Evolutionary conservation across 2,113 vertebrate genomes (phyloP).

Genomic region (Ammodytes marinus): DNA sequence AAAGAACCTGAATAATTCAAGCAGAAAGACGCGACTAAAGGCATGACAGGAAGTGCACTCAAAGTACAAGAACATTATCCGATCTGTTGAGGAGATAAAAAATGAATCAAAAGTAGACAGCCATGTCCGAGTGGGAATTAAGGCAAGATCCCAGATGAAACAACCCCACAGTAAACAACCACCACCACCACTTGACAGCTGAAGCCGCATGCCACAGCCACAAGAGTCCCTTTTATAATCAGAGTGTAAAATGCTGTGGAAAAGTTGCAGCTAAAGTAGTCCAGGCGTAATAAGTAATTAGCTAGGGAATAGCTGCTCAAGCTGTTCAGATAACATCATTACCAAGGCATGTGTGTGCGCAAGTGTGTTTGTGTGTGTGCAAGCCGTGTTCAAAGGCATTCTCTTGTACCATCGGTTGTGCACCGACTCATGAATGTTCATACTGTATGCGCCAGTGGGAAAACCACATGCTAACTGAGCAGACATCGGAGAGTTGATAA

Average conservation of each 20-base stretch:
- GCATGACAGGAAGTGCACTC: not conserved
- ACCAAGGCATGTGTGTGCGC: slow-evolving; percentile 19
- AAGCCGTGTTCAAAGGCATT: slow-evolving; percentile 9
- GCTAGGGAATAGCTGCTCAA: slow-evolving; percentile 64
- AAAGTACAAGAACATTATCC: slow-evolving; percentile 24
- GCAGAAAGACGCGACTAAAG: not conserved
- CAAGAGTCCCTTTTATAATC: slow-evolving; percentile 61
- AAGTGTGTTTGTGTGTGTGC: slow-evolving; percentile 18
- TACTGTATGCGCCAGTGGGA: slow-evolving; percentile 32
- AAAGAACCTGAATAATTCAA: not conserved
- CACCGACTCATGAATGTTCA: slow-evolving; percentile 52
- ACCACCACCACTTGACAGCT: slow-evolving; percentile 37
- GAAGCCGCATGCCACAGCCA: slow-evolving; percentile 53
- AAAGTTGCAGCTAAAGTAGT: slow-evolving; percentile 64
- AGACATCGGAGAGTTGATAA: slow-evolving; percentile 13
- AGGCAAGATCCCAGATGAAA: slow-evolving; percentile 42
- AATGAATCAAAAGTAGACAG: slow-evolving; percentile 33
- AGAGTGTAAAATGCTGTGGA: slow-evolving; percentile 51
- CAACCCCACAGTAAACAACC: slow-evolving; percentile 53
- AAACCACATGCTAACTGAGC: slow-evolving; percentile 37
- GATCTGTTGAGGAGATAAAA: slow-evolving; percentile 19
- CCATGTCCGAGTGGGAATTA: slow-evolving; percentile 34
- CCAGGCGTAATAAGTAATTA: slow-evolving; percentile 66
- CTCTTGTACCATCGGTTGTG: slow-evolving; percentile 36
- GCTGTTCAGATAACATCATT: slow-evolving; percentile 68